Conservation (phyloP, 2,113 vertebrate species). For the Isichthys henryi region DNA sequence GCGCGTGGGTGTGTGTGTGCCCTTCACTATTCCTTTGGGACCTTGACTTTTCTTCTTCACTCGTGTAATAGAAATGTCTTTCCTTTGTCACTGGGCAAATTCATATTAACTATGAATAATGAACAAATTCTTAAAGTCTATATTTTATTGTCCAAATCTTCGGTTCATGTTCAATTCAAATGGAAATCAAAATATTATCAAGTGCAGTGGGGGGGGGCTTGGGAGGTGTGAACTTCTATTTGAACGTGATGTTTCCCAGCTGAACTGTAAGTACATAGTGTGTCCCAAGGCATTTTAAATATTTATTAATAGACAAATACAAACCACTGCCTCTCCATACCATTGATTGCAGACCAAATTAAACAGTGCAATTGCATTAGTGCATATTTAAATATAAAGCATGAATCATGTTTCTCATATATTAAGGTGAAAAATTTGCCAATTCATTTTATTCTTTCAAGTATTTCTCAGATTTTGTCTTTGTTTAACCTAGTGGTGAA, state of each 20-base stretch:
- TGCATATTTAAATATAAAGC: background rate
- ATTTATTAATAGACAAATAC: background rate
- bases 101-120: background rate
- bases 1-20: background rate
- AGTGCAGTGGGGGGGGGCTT: background rate
- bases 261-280: background rate
- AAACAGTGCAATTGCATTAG: background rate
- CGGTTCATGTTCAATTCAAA: background rate
- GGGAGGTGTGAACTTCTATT: background rate
- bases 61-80: background rate
- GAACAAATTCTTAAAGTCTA: too few relatives aligned
- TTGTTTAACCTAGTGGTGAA: background rate
- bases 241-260: background rate
- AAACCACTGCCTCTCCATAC: background rate
- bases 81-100: background rate
- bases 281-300: background rate
- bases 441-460: background rate
- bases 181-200: background rate
- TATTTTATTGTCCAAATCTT: background rate
- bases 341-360: background rate
- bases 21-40: background rate
- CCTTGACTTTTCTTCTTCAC: background rate
- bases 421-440: background rate
- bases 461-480: background rate
- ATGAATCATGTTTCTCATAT: background rate